phyloP scores from a whole-genome alignment of 2,888 invertebrate species.

The Diadegma fenestrale region DNA sequence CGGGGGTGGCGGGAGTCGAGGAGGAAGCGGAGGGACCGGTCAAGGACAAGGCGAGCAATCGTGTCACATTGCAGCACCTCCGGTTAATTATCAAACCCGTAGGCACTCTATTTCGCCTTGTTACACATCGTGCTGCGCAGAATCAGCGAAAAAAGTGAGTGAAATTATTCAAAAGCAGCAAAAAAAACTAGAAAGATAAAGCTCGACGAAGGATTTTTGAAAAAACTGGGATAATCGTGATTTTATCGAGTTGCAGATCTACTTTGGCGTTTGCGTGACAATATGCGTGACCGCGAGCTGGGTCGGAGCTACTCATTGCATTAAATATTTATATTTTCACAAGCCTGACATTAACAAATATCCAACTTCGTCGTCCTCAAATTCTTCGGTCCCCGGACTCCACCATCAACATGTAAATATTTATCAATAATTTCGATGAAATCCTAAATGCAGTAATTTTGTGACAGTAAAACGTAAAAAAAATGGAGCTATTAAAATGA shows the following conservation, averaged over 20 bases:
- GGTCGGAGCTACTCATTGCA: conserved; percentile 97
- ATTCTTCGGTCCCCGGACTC: conserved; percentile 84
- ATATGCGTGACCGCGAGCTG: conserved; percentile 94
- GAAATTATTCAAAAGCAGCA: neutral
- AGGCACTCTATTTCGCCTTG: conserved; percentile 85
- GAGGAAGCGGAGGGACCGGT: conserved; percentile 70
- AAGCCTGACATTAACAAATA: conserved; percentile 82
- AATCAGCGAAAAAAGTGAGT: conserved; percentile 92
- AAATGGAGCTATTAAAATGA: too few relatives aligned
- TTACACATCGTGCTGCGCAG: conserved; percentile 92
- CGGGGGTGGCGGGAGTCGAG: conserved; percentile 69
- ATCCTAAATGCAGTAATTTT: too few relatives aligned
- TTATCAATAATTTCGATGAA: too few relatives aligned
- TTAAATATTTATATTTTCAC: conserved; percentile 92
- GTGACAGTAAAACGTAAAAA: too few relatives aligned
- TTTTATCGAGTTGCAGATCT: conserved; percentile 88
- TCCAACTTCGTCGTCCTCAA: conserved; percentile 80
- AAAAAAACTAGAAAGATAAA: neutral
- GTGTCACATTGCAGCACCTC: conserved; percentile 73
- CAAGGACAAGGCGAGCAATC: conserved; percentile 77
- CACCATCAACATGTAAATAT: conserved; percentile 84
- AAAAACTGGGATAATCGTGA: conserved; percentile 9
- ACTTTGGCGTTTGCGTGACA: conserved; percentile 95
- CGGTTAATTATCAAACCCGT: conserved; percentile 76
- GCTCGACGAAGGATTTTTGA: neutral